Base-by-base conservation (phyloP, 1,140 invertebrate species). In the Diorhabda elongata region DNA sequence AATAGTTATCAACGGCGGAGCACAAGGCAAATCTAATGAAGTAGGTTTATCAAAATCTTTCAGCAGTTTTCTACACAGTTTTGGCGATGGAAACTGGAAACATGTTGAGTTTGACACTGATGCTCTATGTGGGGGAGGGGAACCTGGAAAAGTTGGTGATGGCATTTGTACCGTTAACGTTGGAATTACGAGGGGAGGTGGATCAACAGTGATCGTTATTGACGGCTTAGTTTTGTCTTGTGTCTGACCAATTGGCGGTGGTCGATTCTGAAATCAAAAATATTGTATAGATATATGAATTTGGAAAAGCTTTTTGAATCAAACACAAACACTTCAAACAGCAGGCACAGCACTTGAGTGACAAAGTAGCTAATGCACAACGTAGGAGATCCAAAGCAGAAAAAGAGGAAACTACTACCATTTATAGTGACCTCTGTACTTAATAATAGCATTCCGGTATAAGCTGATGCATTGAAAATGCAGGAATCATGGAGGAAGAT, bases 1-100 rank as follows among this genome's bases (percentile, higher is more conserved):
- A 2, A 92, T 87, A 3, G 90, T 91, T 64, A 92, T 92, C 64
- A 89, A 82, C 2, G 90, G 90, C 3, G 89, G 89, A 5, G 86
- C 85, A 73, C 81, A 82, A 69, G 88, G 84, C 73, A 90, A 76
- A 75, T 91, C 89, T 66, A 91, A 77, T 57, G 89, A 89, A 8
- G 84, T 83, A 2, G 85, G 84, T 72, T 87, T 87, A 64, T 87
- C 86, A 62, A 84, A 79, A 69, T 86, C 83, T 75, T 86, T 85
- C 11, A 85, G 77, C 61, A 84, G 73, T 73, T 76, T 79, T 26
- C 79, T 68, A 5, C 58, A 59, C 6, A 75, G 71, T 73, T 77
- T 78, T 2, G 69, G 41, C 67, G 76, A 73, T 6, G 79, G 81
- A 71, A 83, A 83, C 71, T 79, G 80, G 69, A 82, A 82, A 68